These are phyloP conservation scores for Forbesichthys agassizii DNA, from an alignment of 2,113 vertebrate genomes.

Conservation along the genomic window DNA sequence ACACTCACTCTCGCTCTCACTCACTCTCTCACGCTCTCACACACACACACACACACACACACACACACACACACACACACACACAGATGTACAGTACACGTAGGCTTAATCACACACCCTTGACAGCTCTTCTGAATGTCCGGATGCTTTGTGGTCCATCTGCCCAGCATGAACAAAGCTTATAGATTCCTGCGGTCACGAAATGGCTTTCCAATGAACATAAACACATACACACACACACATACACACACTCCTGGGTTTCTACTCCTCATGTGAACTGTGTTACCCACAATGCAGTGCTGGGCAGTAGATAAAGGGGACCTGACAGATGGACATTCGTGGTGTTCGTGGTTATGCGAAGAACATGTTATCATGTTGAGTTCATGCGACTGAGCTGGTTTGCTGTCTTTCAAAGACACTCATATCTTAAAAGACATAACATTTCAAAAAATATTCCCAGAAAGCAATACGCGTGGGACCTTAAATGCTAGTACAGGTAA, in stretches of 20 bases:
- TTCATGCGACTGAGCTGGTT: too few relatives aligned
- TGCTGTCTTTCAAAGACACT: too few relatives aligned
- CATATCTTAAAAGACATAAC: too few relatives aligned
- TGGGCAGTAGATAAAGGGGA: neutral
- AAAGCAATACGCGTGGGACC: too few relatives aligned
- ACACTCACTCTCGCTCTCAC: too few relatives aligned
- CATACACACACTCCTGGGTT: conserved; percentile 11
- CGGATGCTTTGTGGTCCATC: conserved; percentile 9
- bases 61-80: neutral
- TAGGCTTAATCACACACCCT: neutral
- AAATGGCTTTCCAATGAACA: conserved; percentile 5
- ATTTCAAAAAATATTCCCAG: too few relatives aligned
- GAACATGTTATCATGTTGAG: conserved; percentile 11
- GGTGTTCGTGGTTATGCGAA: conserved; percentile 30
- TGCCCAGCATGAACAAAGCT: conserved; percentile 6
- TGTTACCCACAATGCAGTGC: conserved; percentile 35
- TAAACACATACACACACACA: conserved; percentile 2
- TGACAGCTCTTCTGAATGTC: conserved; percentile 1
- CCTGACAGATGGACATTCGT: conserved; percentile 32
- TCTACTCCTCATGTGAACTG: conserved; percentile 43
- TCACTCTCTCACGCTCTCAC: too few relatives aligned
- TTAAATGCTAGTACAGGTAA: too few relatives aligned
- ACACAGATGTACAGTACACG: neutral
- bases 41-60: neutral
- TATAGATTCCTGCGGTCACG: conserved; percentile 40